phyloP scores from a whole-genome alignment of 2,797 vertebrate genomes.

The Otolemur crassicaudatus region DNA sequence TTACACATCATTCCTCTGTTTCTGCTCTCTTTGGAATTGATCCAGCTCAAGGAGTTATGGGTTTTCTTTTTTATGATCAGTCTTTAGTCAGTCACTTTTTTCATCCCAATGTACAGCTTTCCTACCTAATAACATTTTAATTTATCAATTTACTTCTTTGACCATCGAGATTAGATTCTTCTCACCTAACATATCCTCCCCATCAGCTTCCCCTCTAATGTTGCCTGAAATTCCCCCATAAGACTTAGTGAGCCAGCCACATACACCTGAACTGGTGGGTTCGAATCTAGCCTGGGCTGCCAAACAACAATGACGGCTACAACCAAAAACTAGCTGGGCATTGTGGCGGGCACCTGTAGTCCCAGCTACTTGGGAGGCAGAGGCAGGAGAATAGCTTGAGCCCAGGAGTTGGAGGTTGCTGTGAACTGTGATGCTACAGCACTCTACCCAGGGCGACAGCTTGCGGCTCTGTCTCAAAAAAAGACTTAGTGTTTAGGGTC shows the following conservation, averaged over 20 bases:
- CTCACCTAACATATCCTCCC: not conserved
- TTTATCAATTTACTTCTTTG: conserved; percentile 12
- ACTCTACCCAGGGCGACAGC: too few relatives aligned
- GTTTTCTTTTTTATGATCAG: not conserved
- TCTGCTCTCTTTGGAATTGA: conserved; percentile 11
- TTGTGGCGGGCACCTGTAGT: too few relatives aligned
- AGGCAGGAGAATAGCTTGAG: too few relatives aligned
- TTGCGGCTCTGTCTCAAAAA: too few relatives aligned
- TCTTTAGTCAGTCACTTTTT: not conserved
- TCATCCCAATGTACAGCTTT: not conserved
- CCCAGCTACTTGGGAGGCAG: too few relatives aligned
- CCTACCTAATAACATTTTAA: not conserved
- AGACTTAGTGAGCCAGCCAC: not conserved
- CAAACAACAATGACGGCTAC: too few relatives aligned
- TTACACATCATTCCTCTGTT: not conserved
- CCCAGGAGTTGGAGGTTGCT: too few relatives aligned
- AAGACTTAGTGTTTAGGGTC: not conserved
- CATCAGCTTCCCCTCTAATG: not conserved
- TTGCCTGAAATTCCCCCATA: not conserved
- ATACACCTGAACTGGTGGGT: too few relatives aligned
- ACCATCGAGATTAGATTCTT: not conserved
- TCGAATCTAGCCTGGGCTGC: too few relatives aligned
- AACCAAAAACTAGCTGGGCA: too few relatives aligned
- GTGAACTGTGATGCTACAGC: too few relatives aligned
- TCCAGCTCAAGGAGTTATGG: not conserved